A percentile compares a stretch with the other conserved stretches of the same genome.
phyloP scores from a whole-genome alignment of 1,140 invertebrate genomes.

The Tetranychus cinnabarinus region DNA sequence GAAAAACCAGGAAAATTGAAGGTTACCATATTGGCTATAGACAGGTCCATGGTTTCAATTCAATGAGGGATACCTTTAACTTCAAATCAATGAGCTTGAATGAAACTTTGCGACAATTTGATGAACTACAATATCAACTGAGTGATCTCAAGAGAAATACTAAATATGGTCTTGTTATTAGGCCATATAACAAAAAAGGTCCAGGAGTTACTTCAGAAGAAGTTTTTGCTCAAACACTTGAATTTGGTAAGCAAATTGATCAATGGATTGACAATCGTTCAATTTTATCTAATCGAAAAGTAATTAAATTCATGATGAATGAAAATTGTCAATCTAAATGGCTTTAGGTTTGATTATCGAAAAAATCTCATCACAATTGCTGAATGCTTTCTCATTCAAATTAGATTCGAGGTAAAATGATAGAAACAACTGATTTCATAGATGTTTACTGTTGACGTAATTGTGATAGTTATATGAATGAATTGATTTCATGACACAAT shows the following conservation, averaged over 20 bases:
- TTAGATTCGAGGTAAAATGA: no score
- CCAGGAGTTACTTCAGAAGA: constrained; percentile 21
- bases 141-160: constrained; percentile 16
- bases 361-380: no score
- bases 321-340: not conserved
- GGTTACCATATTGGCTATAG: constrained; percentile 75
- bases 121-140: constrained; percentile 6
- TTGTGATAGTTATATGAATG: no score
- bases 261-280: no score
- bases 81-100: constrained; percentile 16
- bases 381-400: no score
- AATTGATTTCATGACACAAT: no score
- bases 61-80: constrained; percentile 16
- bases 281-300: no score
- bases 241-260: constrained; percentile 3
- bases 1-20: constrained; percentile 70
- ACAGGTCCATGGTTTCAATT: constrained; percentile 19
- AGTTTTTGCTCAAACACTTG: constrained; percentile 17
- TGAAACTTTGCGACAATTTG: not conserved
- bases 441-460: no score
- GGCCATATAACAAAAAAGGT: constrained; percentile 34
- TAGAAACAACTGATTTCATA: no score
- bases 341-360: no score
- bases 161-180: constrained; percentile 25
- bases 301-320: not conserved